Conservation (phyloP, 2,113 vertebrate species). For the Ceyx melanurus region DNA sequence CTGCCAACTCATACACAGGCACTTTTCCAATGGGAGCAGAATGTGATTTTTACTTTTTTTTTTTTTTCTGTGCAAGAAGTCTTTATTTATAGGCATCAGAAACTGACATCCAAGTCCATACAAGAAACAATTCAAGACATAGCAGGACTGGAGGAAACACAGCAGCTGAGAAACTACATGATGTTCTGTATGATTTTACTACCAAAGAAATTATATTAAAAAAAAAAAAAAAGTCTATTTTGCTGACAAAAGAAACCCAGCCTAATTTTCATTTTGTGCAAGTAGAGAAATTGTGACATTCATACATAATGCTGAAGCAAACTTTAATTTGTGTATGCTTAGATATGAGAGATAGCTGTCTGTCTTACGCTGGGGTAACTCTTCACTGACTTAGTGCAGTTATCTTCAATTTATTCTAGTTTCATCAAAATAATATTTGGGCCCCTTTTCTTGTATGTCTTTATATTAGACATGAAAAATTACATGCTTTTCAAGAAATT, state of each 20-base stretch:
- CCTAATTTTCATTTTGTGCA: neutral
- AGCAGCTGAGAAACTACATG: neutral
- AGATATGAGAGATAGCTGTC: neutral
- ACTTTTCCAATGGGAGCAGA: neutral
- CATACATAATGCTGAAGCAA: neutral
- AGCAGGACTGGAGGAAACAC: neutral
- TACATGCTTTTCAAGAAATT: conserved; percentile 41
- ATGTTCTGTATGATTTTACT: neutral
- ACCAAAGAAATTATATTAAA: neutral
- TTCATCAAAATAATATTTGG: conserved; percentile 3
- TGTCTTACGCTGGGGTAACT: neutral
- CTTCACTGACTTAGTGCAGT: neutral
- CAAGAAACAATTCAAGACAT: neutral
- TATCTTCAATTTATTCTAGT: neutral
- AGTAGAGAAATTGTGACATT: neutral
- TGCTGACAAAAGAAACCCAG: neutral
- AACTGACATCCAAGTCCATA: neutral
- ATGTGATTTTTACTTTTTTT: neutral
- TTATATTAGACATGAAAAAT: conserved; percentile 40
- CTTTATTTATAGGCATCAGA: neutral
- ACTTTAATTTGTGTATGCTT: neutral
- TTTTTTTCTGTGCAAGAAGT: neutral
- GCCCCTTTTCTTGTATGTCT: neutral
- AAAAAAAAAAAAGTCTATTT: neutral
- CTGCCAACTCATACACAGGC: neutral